Percentiles rank a stretch among this genome's conserved stretches.
Conservation (phyloP, 2,888 invertebrate species). For the Tryphoninae sp. region DNA sequence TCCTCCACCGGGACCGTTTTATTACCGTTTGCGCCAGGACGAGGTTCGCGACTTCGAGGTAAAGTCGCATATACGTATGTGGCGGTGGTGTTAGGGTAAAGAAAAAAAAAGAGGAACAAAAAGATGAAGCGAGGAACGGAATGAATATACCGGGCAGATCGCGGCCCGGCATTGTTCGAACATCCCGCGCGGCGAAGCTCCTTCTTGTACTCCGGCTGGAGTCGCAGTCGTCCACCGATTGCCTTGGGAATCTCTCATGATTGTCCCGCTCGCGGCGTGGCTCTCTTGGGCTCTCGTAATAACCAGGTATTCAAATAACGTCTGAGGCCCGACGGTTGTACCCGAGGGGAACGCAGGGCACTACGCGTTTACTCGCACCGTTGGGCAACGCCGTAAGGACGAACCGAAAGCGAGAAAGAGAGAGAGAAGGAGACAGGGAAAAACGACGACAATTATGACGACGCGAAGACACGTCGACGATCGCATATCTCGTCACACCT, state of each 20-base stretch:
- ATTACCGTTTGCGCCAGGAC: constrained; percentile 73
- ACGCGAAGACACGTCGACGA: constrained; percentile 40
- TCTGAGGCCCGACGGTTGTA: constrained; percentile 59
- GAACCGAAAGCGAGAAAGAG: constrained; percentile 61
- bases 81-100: background rate
- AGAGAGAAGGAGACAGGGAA: background rate
- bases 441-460: constrained; percentile 16
- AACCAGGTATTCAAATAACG: constrained; percentile 77
- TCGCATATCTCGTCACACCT: constrained; percentile 51
- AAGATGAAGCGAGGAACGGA: constrained; percentile 19
- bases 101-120: constrained; percentile 8
- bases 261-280: constrained; percentile 72
- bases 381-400: constrained; percentile 73
- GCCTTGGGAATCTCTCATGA: constrained; percentile 80
- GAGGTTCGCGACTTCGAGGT: constrained; percentile 62
- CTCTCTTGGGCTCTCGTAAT: constrained; percentile 77
- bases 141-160: constrained; percentile 39
- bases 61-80: constrained; percentile 7
- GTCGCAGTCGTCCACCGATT: constrained; percentile 44
- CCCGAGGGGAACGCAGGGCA: background rate
- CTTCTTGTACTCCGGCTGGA: constrained; percentile 18
- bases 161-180: constrained; percentile 74
- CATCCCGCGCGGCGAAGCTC: constrained; percentile 41
- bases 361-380: constrained; percentile 64
- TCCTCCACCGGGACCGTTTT: constrained; percentile 69